phyloP scores from a whole-genome alignment of 2,888 invertebrate genomes.

The Perizoma affinitatum region DNA sequence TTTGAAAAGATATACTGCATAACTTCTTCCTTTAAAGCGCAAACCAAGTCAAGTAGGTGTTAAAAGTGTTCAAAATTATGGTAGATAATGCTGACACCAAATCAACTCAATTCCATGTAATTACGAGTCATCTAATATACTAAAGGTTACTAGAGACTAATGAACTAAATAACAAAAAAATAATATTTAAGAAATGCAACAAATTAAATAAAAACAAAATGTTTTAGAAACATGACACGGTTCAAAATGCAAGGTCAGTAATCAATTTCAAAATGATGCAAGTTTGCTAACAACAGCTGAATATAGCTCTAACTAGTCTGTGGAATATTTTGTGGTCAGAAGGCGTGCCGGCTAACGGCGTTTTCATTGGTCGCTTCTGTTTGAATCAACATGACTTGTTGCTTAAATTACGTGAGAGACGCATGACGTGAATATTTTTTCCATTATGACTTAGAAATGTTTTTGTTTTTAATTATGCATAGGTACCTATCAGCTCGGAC shows the following conservation, averaged over 20 bases:
- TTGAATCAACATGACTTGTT: conserved; percentile 21
- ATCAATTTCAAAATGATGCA: neutral
- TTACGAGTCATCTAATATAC: no score
- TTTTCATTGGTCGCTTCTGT: conserved; percentile 46
- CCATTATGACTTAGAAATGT: neutral
- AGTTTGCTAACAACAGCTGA: neutral
- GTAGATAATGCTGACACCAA: no score
- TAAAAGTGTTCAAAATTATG: no score
- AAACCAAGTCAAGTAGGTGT: no score
- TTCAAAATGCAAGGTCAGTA: neutral
- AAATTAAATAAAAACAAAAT: neutral
- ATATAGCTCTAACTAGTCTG: conserved; percentile 1
- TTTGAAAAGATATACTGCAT: no score
- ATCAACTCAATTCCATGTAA: no score
- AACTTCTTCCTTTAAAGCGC: no score
- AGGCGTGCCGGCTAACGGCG: conserved; percentile 48
- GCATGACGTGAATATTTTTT: conserved; percentile 22
- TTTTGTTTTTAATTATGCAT: conserved; percentile 10
- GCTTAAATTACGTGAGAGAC: neutral
- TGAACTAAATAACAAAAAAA: neutral
- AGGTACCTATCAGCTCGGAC: no score
- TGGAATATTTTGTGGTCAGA: conserved; percentile 34
- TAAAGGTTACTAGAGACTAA: no score
- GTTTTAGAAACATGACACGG: neutral
- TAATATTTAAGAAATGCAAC: neutral